Percentiles rank a stretch among this genome's conserved stretches.
phyloP scores from a whole-genome alignment of 2,888 invertebrate genomes.

The Andrena hattorfiana region DNA sequence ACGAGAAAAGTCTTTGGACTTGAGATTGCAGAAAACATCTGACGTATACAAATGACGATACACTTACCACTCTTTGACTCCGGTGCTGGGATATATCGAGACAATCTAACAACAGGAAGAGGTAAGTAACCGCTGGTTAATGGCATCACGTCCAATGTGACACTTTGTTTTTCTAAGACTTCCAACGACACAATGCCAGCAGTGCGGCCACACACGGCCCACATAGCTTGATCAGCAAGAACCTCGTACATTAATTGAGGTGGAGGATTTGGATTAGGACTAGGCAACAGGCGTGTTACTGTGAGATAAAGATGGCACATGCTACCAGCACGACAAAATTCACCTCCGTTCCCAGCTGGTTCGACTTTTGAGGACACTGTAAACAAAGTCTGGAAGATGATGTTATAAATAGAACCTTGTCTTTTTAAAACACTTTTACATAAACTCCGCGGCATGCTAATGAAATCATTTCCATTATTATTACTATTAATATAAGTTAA shows the following conservation, averaged over 20 bases:
- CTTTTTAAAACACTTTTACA: slow-evolving; percentile 33
- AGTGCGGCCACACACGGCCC: slow-evolving; percentile 96
- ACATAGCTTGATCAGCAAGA: slow-evolving; percentile 95
- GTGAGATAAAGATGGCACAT: slow-evolving; percentile 93
- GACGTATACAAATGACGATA: neutral
- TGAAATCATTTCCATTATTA: slow-evolving; percentile 9
- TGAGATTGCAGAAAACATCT: neutral
- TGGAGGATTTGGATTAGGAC: slow-evolving; percentile 77
- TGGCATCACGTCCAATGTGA: slow-evolving; percentile 96
- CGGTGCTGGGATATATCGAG: slow-evolving; percentile 94
- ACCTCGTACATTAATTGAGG: slow-evolving; percentile 95
- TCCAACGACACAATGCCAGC: slow-evolving; percentile 91
- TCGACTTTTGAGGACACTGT: slow-evolving; percentile 92
- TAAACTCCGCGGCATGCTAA: slow-evolving; percentile 22
- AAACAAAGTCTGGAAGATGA: slow-evolving; percentile 90
- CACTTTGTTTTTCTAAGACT: slow-evolving; percentile 89
- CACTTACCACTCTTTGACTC: slow-evolving; percentile 82
- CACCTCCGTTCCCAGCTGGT: slow-evolving; percentile 89
- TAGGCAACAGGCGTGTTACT: slow-evolving; percentile 86
- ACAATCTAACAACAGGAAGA: slow-evolving; percentile 94
- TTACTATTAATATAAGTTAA: slow-evolving; percentile 17
- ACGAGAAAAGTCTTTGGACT: neutral
- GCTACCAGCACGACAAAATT: slow-evolving; percentile 95
- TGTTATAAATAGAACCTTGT: slow-evolving; percentile 59
- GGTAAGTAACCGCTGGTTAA: slow-evolving; percentile 96